Conservation (phyloP, 2,888 invertebrate genomes). For the Nyleta sp. region DNA sequence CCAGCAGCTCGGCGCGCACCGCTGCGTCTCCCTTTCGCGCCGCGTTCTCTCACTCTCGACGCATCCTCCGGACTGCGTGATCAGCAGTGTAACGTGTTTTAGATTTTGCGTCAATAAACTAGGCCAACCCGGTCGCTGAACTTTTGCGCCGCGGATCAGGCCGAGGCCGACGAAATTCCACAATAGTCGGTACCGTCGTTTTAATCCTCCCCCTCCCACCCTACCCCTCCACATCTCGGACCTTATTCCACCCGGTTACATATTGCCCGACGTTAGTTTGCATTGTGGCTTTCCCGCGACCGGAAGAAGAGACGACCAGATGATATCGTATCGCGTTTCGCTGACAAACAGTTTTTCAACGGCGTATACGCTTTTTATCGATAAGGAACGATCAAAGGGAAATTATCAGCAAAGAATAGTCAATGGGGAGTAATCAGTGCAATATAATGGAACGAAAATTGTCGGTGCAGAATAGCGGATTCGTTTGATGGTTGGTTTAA, state of each 20-base stretch:
- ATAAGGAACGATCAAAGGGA: constrained; percentile 5
- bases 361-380: neutral
- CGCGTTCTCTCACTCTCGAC: constrained; percentile 24
- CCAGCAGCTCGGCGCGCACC: constrained; percentile 13
- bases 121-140: constrained; percentile 70
- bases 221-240: too few relatives aligned
- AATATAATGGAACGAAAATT: too few relatives aligned
- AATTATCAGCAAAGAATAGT: too few relatives aligned
- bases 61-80: constrained; percentile 66
- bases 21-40: constrained; percentile 3
- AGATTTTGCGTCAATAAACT: constrained; percentile 72
- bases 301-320: constrained; percentile 16
- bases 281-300: constrained; percentile 41
- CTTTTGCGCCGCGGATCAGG: constrained; percentile 58
- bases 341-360: constrained; percentile 1
- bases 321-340: constrained; percentile 31
- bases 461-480: too few relatives aligned
- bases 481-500: too few relatives aligned
- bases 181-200: constrained; percentile 44
- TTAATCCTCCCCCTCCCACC: constrained; percentile 37
- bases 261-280: constrained; percentile 39
- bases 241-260: constrained; percentile 28
- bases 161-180: constrained; percentile 54
- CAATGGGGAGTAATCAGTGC: neutral
- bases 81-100: constrained; percentile 62